Conservation (phyloP, 2,113 vertebrate species). For the Microcebus murinus region DNA sequence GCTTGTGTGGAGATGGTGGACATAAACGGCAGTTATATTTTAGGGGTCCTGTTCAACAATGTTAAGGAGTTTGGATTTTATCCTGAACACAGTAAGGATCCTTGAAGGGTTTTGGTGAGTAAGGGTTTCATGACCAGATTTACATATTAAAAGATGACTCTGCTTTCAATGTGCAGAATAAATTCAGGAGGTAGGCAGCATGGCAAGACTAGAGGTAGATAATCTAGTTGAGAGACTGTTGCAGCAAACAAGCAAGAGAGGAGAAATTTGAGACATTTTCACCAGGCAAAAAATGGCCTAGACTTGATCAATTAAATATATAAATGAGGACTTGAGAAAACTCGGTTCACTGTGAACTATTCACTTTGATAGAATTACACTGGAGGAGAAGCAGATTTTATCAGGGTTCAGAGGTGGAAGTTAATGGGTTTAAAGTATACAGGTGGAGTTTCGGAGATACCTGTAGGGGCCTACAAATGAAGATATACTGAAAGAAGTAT, state of each 20-base stretch:
- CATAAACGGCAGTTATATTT: not conserved
- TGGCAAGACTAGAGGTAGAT: not conserved
- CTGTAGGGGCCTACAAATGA: not conserved
- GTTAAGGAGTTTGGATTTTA: slow-evolving; percentile 6
- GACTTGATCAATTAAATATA: slow-evolving; percentile 16
- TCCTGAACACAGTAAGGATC: slow-evolving; percentile 8
- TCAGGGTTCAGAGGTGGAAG: not conserved
- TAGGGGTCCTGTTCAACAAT: not conserved
- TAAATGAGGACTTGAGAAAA: slow-evolving; percentile 28
- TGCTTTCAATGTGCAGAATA: not conserved
- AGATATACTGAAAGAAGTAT: slow-evolving; percentile 5
- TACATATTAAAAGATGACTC: slow-evolving; percentile 28
- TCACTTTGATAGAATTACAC: not conserved
- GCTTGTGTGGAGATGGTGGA: not conserved
- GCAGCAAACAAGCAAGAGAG: not conserved
- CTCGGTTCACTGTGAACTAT: not conserved
- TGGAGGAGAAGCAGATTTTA: not conserved
- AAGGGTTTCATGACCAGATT: not conserved
- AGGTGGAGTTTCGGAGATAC: not conserved
- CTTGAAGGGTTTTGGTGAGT: not conserved
- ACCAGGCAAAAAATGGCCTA: slow-evolving; percentile 8
- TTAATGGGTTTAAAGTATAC: slow-evolving; percentile 21
- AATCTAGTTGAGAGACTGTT: slow-evolving; percentile 1
- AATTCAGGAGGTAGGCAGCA: not conserved
- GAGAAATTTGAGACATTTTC: not conserved